Evolutionary conservation across 2,113 vertebrate species (phyloP), one percentile per base, ranked within the genome.

Genomic region (Burhinus bistriatus): DNA sequence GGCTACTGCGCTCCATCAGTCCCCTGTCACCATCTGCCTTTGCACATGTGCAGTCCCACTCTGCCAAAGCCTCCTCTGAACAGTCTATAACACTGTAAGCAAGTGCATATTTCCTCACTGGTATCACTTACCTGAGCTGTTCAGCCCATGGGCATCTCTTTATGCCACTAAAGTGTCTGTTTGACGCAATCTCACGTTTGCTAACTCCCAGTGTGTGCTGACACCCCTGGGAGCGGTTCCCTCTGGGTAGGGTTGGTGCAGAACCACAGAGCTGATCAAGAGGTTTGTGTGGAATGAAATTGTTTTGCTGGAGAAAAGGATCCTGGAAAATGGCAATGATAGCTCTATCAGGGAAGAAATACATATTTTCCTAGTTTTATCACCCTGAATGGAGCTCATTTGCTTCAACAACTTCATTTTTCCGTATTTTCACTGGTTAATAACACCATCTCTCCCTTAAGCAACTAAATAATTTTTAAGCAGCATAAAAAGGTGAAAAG

Each of bases 121-220:
- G 12, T 27, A 58, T 21, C 27, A 21, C 2, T 25, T 45, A 38
- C 2, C 55, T 7, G 13, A 66, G 30, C 11, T 72, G 36, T 38
- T 84, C 38, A 75, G 34, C 9, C 20, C 30, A 9, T 26, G 27
- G 15, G 23, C 17, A 42, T 15, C 22, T 59, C 12, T 1, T 34
- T 62, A 26, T 16, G 9, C 3, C 52, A 25, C 32, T 17, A 0
- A 68, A 69, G 21, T 7, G 7, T 6, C 2, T 7, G 2, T 20
- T 16, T 44, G 23, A 13, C 27, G 21, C 8, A 59, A 5, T n/a
- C 3, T 65, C 20, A 9, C 5, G 1, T 18, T 15, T 29, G 9
- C 5, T 72, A 52, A 64, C 14, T 75, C 34, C 15, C 36, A 2
- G 11, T 4, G 15, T 29, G 5, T 13, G 5, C 25, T 52, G 49